Evolutionary conservation across 1,140 invertebrate species (phyloP), one percentile per base, ranked within the genome.

Genomic region (Pseudomyrmex pallidus): DNA sequence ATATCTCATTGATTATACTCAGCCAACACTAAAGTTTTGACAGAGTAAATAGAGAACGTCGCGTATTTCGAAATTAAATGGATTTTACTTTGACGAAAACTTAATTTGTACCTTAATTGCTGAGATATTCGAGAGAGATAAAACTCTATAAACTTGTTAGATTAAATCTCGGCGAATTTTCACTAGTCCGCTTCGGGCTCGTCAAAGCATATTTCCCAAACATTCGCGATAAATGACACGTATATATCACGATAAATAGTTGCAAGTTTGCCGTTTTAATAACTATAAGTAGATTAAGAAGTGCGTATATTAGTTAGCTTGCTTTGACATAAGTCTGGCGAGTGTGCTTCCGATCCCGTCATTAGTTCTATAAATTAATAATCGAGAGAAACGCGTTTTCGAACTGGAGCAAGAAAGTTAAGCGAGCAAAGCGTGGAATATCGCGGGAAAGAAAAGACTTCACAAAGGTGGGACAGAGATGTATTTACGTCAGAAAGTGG

Each of bases 81-180:
- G 7, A 3, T 20, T 74, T 76, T 46, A 77, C 74, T 77, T 77
- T 77, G 35, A 77, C 50, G 46, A 13, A 15, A 68, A 67, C 9
- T 68, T 68, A 67, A 77, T 77, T 77, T 68, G 54, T 22, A 46
- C 74, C 20, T 67, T 77, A 77, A 77, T 68, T 56, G 54, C 74
- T 4, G 46, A 10, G 2, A 56, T 56, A 77, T 67, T 77, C 20
- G 67, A 77, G 9, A 20, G 48, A 66, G 15, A 12, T 66, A 22
- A 56, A 77, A 77, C 67, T n/a, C 46, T 67, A 20, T n/a, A 57
- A 56, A 77, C 25, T 56, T 46, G n/a, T 10, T 68, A n/a, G 22
- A 2, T 52, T 52, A 52, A 52, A 52, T 54, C 35, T 68, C 17
- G 10, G 17, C 22, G 52, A 63, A 74, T 63, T 22, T 44, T 76